Evolutionary conservation across 1,140 invertebrate genomes (phyloP), one percentile per base, ranked within the genome.

Genomic region (Calephelis nemesis): DNA sequence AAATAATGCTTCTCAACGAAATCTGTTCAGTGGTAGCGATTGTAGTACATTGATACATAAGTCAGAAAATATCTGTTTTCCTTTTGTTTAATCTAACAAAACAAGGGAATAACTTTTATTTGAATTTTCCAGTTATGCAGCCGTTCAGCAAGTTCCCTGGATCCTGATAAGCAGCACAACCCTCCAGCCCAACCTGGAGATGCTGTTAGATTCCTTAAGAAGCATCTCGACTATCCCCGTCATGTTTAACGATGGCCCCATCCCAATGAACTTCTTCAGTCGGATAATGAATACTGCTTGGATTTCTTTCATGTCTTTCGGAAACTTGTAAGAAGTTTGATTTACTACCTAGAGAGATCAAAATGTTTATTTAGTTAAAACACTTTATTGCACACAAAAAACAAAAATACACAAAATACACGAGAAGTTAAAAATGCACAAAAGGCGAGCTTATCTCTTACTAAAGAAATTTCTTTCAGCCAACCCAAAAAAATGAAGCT

Each of bases 171-270:
- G 42, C 30, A 39, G 66, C 10, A 54, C 42, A 5, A 30, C 58
- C 15, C 10, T 30, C 8, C 9, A 19, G 10, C 47, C 58, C 0
- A 19, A 60, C 11, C 19, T 49, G 8, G 66, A 67, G 45, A 5
- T 9, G 1, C 13, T 67, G 13, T 47, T 67, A 45, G 66, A 67
- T 13, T n/a, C 45, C 40, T 15, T 62, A 30, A 52, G 66, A 4
- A 45, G 30, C 19, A 5, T 67, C 6, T 19, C 66, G 19, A 67
- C 66, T 7, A 30, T 67, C 10, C 66, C 66, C n/a, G 8, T 10
- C 19, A 62, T 67, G 54, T 67, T 67, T 30, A 67, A 67, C 19
- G 30, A 39, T 45, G 66, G 52, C 45, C 66, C 66, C 42, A 62
- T 67, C 1, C 66, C 58, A 5, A 67, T 67, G 66, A 67, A 49